These are phyloP conservation scores for Oryzias javanicus DNA, from an alignment of 2,113 vertebrate genomes.

Conservation along the genomic window DNA sequence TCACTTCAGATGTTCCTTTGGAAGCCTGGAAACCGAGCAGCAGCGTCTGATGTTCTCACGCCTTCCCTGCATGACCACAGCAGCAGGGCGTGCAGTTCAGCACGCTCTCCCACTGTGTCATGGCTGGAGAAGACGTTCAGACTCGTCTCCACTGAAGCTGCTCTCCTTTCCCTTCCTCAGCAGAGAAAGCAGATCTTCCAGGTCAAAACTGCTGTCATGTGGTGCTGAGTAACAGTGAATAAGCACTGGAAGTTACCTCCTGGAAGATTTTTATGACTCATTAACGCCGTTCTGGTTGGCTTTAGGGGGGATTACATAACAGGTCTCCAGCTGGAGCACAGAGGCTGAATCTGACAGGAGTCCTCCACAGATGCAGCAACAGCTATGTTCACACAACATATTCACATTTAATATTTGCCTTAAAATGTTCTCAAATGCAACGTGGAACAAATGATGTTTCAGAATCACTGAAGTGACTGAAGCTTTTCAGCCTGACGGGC, in stretches of 20 bases:
- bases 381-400: too few species aligned
- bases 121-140: too few species aligned
- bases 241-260: constrained; percentile 11
- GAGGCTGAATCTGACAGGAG: constrained; percentile 6
- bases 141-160: constrained; percentile 3
- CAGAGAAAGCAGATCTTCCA: not conserved
- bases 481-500: too few species aligned
- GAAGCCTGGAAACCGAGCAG: constrained; percentile 42
- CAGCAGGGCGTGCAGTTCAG: too few species aligned
- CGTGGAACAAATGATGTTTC: too few species aligned
- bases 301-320: constrained; percentile 43
- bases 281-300: constrained; percentile 26
- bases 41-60: constrained; percentile 19
- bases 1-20: constrained; percentile 53
- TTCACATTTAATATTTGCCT: too few species aligned
- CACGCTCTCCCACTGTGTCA: too few species aligned
- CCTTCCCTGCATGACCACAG: too few species aligned
- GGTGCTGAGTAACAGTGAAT: constrained; percentile 1
- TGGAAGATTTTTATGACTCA: constrained; percentile 30
- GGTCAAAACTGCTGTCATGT: not conserved
- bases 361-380: too few species aligned
- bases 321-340: constrained; percentile 43
- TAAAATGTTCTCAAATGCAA: too few species aligned
- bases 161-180: not conserved
- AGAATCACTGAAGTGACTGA: too few species aligned